Evolutionary conservation across 2,888 invertebrate genomes (phyloP), one percentile per base, ranked within the genome.

Genomic region (Drosophila meridionalis): DNA sequence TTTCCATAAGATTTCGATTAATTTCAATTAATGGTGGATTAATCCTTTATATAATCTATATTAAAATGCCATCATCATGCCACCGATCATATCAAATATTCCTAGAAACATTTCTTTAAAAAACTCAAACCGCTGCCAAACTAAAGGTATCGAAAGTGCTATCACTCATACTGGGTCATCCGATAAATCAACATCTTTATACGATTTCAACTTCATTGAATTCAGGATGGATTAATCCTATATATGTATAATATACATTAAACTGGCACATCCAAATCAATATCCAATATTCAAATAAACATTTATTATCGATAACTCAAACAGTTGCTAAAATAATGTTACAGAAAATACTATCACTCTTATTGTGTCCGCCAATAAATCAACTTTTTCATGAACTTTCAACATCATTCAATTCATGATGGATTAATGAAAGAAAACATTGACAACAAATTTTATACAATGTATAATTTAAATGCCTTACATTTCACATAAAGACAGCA

Each of bases 401-500:
- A 3, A 1, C 20, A 26, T 34, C 26, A 36, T 52, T 36, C 1
- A 36, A n/a, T 26, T 26, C 52, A 34, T 12, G 52, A 36, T 11
- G 12, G 52, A 52, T 34, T 52, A 57, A 56, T 56, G 40, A 12
- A 20, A 45, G 40, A 12, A 20, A 45, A 6, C 20, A 14, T 34
- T 26, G 26, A 26, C 34, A 42, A 52, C 34, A 12, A 53, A 61
- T 52, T 52, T 34, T 5, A 9, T 20, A 45, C 48, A 50, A 45
- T 36, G 30, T 65, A 32, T 43, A 59, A 38, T 36, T 67, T 38
- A 40, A 58, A 53, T 28, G 52, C 11, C 43, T 59, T 28, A 5
- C 28, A 43, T 43, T 47, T 26, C 58, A 12, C 47, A 14, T 40
- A 14, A 69, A 34, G n/a, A 28, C 56, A 63, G 53, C 45, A 63